Percentiles rank a stretch among this genome's conserved stretches.
These are phyloP conservation scores for Hyles vespertilio DNA, from an alignment of 1,140 invertebrate species.

Conservation along the genomic window DNA sequence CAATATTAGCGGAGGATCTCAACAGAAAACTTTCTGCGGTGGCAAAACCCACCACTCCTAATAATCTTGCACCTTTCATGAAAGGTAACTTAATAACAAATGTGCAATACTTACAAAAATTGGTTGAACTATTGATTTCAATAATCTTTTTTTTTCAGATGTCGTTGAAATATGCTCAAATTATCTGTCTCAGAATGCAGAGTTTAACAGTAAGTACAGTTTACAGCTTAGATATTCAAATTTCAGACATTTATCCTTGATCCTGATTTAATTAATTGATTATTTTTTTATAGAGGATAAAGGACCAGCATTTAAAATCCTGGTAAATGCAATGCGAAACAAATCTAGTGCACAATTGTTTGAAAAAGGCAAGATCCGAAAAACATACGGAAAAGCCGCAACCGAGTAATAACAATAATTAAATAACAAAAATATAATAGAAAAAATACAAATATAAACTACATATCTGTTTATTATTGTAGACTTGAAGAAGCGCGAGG, in stretches of 20 bases:
- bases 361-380: constrained; percentile 34
- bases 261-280: neutral
- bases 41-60: constrained; percentile 34
- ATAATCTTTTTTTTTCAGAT: constrained; percentile 35
- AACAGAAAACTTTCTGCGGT: constrained; percentile 30
- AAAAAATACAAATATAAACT: no score
- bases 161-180: constrained; percentile 49
- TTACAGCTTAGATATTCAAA: no score
- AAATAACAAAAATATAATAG: no score
- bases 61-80: constrained; percentile 38
- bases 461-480: constrained; percentile 4
- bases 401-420: constrained; percentile 29
- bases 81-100: constrained; percentile 28
- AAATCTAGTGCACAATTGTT: constrained; percentile 40
- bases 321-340: constrained; percentile 41
- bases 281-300: constrained; percentile 50
- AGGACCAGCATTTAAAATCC: constrained; percentile 45
- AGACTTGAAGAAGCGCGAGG: constrained; percentile 47
- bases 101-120: neutral
- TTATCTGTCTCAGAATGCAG: constrained; percentile 50
- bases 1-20: constrained; percentile 32
- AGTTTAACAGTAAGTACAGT: constrained; percentile 46
- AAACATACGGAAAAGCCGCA: constrained; percentile 40
- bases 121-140: neutral
- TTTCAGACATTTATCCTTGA: neutral